A percentile compares a stretch with the other conserved stretches of the same genome.
These are phyloP conservation scores for Ptychadena robeensis DNA, from an alignment of 2,797 vertebrate genomes.

Conservation along the genomic window DNA sequence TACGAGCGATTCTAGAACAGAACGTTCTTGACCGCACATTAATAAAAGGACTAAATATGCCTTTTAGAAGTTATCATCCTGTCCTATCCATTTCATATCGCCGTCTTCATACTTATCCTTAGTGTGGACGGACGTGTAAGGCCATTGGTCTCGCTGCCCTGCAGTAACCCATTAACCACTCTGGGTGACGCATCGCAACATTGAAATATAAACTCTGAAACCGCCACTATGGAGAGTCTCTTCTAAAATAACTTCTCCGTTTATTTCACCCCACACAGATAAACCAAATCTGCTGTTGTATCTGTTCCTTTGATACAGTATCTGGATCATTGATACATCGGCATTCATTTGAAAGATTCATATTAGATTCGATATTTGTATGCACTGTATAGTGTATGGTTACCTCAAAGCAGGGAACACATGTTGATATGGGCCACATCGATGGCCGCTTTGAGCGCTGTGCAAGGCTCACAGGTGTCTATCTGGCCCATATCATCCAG, in stretches of 20 bases:
- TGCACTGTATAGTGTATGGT: too few species aligned
- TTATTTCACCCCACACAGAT: too few species aligned
- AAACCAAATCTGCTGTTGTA: too few species aligned
- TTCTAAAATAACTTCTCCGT: background rate
- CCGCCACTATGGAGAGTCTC: background rate
- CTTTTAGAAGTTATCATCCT: slow-evolving; percentile 17
- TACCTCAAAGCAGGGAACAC: too few species aligned
- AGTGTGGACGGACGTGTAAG: background rate
- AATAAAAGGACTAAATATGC: slow-evolving; percentile 34
- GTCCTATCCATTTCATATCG: background rate
- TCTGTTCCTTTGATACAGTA: too few species aligned
- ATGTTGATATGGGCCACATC: too few species aligned
- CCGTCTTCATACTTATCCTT: background rate
- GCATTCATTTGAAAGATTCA: too few species aligned
- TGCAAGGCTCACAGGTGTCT: too few species aligned
- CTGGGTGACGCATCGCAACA: background rate
- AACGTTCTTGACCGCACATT: slow-evolving; percentile 39
- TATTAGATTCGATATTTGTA: too few species aligned
- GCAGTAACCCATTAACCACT: background rate
- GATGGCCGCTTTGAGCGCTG: too few species aligned
- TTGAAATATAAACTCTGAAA: background rate
- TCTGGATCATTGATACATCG: too few species aligned
- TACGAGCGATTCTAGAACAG: slow-evolving; percentile 20
- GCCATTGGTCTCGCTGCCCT: background rate
- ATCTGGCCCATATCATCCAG: too few species aligned